Evolutionary conservation across 2,888 invertebrate species (phyloP).

Genomic region (Microplitis manilae): DNA sequence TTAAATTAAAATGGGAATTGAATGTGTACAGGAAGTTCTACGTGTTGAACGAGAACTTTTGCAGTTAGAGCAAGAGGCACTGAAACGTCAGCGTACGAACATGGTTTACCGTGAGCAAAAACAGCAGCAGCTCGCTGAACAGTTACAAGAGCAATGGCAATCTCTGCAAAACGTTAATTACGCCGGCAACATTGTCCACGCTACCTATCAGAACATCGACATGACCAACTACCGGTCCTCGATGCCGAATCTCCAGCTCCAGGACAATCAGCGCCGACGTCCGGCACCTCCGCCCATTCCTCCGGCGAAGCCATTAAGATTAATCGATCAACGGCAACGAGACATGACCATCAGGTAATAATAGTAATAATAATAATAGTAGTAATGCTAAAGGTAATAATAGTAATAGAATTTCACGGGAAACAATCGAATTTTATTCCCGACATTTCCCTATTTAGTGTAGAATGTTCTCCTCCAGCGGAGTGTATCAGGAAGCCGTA

Average conservation of each 20-base stretch:
- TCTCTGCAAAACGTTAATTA: constrained; percentile 78
- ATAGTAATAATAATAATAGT: constrained; percentile 10
- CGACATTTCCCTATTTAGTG: constrained; percentile 12
- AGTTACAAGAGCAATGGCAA: constrained; percentile 67
- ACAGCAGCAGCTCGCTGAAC: constrained; percentile 66
- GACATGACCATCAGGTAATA: constrained; percentile 67
- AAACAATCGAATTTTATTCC: constrained; percentile 28
- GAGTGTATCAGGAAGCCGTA: constrained; percentile 38
- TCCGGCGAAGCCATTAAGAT: constrained; percentile 75
- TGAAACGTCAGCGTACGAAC: constrained; percentile 83
- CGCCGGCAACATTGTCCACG: constrained; percentile 48
- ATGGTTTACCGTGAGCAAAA: constrained; percentile 77
- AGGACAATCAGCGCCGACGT: constrained; percentile 71
- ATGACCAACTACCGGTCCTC: constrained; percentile 75
- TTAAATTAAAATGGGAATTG: not conserved
- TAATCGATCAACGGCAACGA: constrained; percentile 66
- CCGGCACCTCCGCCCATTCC: constrained; percentile 73
- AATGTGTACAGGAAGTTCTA: constrained; percentile 76
- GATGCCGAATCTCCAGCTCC: constrained; percentile 75
- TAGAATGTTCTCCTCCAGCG: constrained; percentile 44
- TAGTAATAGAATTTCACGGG: constrained; percentile 28
- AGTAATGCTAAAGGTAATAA: constrained; percentile 15
- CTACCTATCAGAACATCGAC: constrained; percentile 68
- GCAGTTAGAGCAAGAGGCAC: constrained; percentile 84
- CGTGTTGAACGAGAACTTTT: constrained; percentile 85